Conservation (phyloP, 2,113 vertebrate species). For the Ondatra zibethicus region DNA sequence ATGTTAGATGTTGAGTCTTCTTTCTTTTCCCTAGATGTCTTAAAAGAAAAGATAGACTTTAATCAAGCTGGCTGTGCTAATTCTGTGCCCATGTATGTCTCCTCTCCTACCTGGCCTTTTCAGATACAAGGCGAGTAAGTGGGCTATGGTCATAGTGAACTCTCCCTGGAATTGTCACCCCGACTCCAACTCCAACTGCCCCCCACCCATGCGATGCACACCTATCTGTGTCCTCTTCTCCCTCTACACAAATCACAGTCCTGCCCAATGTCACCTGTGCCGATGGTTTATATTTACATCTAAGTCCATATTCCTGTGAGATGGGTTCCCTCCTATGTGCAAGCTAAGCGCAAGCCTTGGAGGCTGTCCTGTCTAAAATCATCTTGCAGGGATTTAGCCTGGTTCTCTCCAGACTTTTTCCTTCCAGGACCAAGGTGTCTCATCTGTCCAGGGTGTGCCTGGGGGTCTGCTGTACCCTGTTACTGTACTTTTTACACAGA, state of each 20-base stretch:
- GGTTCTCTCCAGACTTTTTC: background rate
- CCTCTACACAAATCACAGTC: background rate
- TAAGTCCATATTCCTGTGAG: background rate
- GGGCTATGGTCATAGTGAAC: background rate
- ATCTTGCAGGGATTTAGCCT: background rate
- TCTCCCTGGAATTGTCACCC: background rate
- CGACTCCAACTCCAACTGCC: background rate
- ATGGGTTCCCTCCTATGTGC: background rate
- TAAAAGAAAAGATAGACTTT: background rate
- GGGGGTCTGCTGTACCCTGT: background rate
- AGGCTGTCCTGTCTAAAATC: background rate
- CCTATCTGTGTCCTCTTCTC: background rate
- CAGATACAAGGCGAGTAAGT: background rate
- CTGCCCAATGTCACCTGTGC: background rate
- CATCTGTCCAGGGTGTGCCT: background rate
- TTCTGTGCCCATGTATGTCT: constrained; percentile 28
- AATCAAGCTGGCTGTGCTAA: background rate
- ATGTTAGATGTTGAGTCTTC: background rate
- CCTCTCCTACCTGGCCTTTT: background rate
- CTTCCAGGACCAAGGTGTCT: background rate
- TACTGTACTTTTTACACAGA: background rate
- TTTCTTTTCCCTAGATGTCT: background rate
- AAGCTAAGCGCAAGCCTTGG: background rate
- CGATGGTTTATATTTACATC: background rate
- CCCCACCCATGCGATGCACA: background rate